Conservation (phyloP, 2,888 invertebrate species). For the Ophion ventricosus region DNA sequence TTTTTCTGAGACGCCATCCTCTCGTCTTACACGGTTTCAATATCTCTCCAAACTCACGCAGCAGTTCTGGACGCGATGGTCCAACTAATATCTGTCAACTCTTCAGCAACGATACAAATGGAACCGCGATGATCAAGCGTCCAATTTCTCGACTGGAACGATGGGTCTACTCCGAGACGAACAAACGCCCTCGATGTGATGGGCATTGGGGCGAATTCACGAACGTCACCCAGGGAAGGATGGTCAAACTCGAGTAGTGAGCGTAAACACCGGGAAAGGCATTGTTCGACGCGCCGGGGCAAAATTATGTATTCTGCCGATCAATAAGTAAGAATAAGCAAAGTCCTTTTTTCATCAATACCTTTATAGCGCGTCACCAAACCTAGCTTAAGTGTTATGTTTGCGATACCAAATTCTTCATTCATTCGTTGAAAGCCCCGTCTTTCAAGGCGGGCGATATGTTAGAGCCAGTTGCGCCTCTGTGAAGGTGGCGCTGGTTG, state of each 20-base stretch:
- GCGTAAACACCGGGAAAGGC: slow-evolving; percentile 55
- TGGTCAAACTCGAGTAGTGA: slow-evolving; percentile 54
- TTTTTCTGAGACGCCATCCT: background rate
- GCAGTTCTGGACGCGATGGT: slow-evolving; percentile 26
- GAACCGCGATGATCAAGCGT: slow-evolving; percentile 31
- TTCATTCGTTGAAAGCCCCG: slow-evolving; percentile 8
- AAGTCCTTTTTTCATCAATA: background rate
- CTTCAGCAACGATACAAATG: slow-evolving; percentile 63
- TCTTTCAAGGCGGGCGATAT: slow-evolving; percentile 33
- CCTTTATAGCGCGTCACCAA: background rate
- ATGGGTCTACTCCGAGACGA: slow-evolving; percentile 57
- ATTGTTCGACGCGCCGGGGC: slow-evolving; percentile 43
- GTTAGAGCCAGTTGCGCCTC: background rate
- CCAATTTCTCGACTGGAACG: slow-evolving; percentile 18
- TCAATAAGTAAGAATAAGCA: background rate
- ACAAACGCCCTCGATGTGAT: slow-evolving; percentile 55
- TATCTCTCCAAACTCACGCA: slow-evolving; percentile 20
- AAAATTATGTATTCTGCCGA: slow-evolving; percentile 24
- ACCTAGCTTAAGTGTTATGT: no score
- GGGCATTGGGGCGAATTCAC: slow-evolving; percentile 56
- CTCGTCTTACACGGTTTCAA: slow-evolving; percentile 32
- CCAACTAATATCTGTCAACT: slow-evolving; percentile 23
- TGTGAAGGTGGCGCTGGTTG: no score
- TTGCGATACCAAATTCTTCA: background rate
- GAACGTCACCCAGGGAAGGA: slow-evolving; percentile 57